Base-by-base conservation (phyloP, 2,888 invertebrate species). In the Nephrocerus scutellatus region DNA sequence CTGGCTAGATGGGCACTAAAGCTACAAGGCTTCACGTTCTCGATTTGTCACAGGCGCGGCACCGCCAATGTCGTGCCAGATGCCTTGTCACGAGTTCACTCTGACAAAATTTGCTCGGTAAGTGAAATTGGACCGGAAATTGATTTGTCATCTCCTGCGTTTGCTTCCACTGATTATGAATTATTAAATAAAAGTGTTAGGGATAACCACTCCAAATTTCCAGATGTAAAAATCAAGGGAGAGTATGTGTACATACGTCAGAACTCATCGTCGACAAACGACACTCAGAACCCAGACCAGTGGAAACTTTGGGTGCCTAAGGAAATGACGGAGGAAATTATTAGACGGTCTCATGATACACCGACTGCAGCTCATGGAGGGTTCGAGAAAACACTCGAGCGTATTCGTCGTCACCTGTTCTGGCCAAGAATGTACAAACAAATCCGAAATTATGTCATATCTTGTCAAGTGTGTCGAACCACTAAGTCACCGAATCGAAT, bases 251-350 rank as follows among this genome's bases (percentile, higher is more conserved):
- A 41, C 22, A 36, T 36, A 14, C 31, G 36, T n/a, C n/a, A n/a
- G n/a, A n/a, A n/a, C n/a, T n/a, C n/a, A n/a, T n/a, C n/a, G n/a
- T n/a, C n/a, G n/a, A n/a, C n/a, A n/a, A n/a, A n/a, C n/a, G 5
- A 21, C 4, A 15, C 6, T 2, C 7, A n/a, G n/a, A n/a, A n/a
- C n/a, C n/a, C n/a, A n/a, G n/a, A n/a, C n/a, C n/a, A 25, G 4
- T 41, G 41, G 41, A 36, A 36, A 9, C n/a, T 40, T 8, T 35
- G 35, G 35, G n/a, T 41, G n/a, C n/a, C 37, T 2, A 3, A 13
- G 8, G 37, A 18, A 14, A 12, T 35, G 2, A 9, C 22, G 5
- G 9, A 16, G 4, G 16, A 26, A 10, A n/a, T 21, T 9, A 20
- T 40, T 12, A 8, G 7, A 3, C 14, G 21, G 6, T 23, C 34